These are phyloP conservation scores for Sebastolobus altivelis DNA, from an alignment of 2,797 vertebrate genomes.

Conservation along the genomic window DNA sequence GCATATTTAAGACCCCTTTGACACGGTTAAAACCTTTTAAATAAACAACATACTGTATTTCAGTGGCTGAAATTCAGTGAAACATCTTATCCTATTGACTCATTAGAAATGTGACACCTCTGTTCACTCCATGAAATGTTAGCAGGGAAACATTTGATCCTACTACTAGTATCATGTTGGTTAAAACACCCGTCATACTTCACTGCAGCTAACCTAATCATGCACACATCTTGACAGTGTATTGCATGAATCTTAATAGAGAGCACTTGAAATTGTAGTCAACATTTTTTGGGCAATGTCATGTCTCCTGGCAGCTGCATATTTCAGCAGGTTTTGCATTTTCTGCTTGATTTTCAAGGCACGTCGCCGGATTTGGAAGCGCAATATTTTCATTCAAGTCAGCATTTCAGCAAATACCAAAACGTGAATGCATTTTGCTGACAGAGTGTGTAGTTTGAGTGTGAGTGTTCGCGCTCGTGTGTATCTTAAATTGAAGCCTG, in stretches of 20 bases:
- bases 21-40: not conserved
- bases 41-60: not conserved
- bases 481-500: slow-evolving; percentile 24
- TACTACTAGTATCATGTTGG: not conserved
- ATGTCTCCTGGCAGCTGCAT: slow-evolving; percentile 47
- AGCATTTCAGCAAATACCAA: slow-evolving; percentile 57
- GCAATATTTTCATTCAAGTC: slow-evolving; percentile 59
- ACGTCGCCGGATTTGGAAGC: slow-evolving; percentile 32
- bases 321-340: slow-evolving; percentile 60
- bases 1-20: not conserved
- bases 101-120: not conserved
- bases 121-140: not conserved
- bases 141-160: not conserved
- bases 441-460: slow-evolving; percentile 30
- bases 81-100: not conserved
- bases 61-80: not conserved
- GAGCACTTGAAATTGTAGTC: slow-evolving; percentile 34
- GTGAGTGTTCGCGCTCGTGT: not conserved
- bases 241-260: slow-evolving; percentile 39
- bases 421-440: slow-evolving; percentile 64
- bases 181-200: not conserved
- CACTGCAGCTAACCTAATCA: slow-evolving; percentile 18
- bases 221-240: slow-evolving; percentile 6
- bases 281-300: slow-evolving; percentile 37
- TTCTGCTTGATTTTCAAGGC: slow-evolving; percentile 58